These are phyloP conservation scores for Pelecanus crispus DNA, from an alignment of 2,113 vertebrate genomes.

Conservation along the genomic window DNA sequence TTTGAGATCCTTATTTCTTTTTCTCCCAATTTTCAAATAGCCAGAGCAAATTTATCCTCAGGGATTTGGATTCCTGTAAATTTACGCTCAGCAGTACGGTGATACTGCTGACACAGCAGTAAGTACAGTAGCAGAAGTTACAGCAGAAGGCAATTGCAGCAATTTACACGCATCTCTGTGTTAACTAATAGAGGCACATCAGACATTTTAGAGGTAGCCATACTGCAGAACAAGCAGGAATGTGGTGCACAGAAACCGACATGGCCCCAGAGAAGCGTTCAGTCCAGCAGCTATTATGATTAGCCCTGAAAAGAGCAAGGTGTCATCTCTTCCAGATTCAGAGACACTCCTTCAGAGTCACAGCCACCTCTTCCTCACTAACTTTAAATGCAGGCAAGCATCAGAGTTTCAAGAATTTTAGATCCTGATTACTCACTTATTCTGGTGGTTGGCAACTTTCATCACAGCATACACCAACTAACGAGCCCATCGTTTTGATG, in stretches of 20 bases:
- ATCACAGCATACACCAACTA: not conserved
- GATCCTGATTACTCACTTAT: not conserved
- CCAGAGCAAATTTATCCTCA: not conserved
- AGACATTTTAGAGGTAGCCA: not conserved
- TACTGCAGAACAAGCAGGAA: not conserved
- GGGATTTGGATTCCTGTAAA: not conserved
- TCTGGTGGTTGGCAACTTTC: not conserved
- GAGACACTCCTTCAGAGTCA: not conserved
- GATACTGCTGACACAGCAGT: not conserved
- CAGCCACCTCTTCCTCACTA: not conserved
- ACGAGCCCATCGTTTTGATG: not conserved
- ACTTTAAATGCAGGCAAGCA: not conserved
- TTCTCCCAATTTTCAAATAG: not conserved
- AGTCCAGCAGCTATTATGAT: not conserved
- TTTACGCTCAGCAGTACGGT: not conserved
- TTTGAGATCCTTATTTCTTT: not conserved
- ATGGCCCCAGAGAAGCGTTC: not conserved
- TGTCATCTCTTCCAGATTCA: not conserved
- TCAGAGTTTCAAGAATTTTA: not conserved
- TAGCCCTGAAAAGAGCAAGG: not conserved
- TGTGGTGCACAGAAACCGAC: not conserved
- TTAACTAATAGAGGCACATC: not conserved
- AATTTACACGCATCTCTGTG: not conserved
- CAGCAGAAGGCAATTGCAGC: not conserved
- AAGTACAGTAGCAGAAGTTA: not conserved